These are phyloP conservation scores for Ploceus nigricollis DNA, from an alignment of 2,113 vertebrate genomes.

Conservation along the genomic window DNA sequence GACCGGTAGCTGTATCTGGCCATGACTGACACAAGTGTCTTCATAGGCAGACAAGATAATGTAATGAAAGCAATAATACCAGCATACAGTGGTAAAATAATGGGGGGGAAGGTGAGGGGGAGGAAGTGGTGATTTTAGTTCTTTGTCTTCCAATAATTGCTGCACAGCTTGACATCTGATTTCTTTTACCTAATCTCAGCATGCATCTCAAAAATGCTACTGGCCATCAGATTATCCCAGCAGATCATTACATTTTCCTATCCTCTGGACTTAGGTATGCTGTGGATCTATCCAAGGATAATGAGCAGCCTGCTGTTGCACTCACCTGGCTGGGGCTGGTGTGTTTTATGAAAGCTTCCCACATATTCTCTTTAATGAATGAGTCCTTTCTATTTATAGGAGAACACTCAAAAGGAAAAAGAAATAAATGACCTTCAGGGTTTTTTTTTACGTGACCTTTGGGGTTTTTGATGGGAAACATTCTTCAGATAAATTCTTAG, in stretches of 20 bases:
- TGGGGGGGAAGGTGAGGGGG: not conserved
- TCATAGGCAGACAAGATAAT: not conserved
- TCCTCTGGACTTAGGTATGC: not conserved
- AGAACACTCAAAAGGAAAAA: not conserved
- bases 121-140: slow-evolving; percentile 28
- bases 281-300: slow-evolving; percentile 37
- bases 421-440: not conserved
- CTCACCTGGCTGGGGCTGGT: slow-evolving; percentile 37
- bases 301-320: slow-evolving; percentile 53
- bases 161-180: slow-evolving; percentile 32
- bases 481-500: not conserved
- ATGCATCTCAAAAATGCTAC: slow-evolving; percentile 45
- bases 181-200: slow-evolving; percentile 63
- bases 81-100: slow-evolving; percentile 21
- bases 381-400: not conserved
- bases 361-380: slow-evolving; percentile 36
- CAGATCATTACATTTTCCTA: slow-evolving; percentile 60
- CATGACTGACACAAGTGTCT: not conserved
- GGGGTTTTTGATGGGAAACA: not conserved
- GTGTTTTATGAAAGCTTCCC: slow-evolving; percentile 22
- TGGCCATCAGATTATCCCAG: slow-evolving; percentile 51
- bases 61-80: not conserved
- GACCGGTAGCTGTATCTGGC: not conserved
- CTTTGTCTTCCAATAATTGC: slow-evolving; percentile 46
- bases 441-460: not conserved